Conservation (phyloP, 1,140 invertebrate genomes). For the Meloidogyne hapla region DNA sequence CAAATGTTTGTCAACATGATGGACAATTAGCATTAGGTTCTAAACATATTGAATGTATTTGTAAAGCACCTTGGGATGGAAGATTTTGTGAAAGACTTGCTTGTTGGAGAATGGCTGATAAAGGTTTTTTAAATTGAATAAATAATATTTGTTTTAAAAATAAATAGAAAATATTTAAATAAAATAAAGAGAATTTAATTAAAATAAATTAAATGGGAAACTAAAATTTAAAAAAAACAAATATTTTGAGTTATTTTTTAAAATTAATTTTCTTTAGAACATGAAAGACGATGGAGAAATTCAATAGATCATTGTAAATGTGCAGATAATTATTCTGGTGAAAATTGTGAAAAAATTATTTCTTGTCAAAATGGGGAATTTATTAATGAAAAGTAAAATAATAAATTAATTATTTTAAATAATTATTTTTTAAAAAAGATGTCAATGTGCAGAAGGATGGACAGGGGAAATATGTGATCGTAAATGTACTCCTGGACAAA, state of each 20-base stretch:
- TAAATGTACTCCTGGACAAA: conserved; percentile 51
- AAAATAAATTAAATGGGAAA: too few species aligned
- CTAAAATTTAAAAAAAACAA: too few species aligned
- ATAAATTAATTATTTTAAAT: neutral
- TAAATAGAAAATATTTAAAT: too few species aligned
- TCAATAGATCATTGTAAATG: conserved; percentile 42
- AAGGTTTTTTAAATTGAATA: too few species aligned
- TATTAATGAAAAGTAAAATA: conserved; percentile 27
- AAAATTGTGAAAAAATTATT: conserved; percentile 47
- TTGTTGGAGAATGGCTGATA: conserved; percentile 51
- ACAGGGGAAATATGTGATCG: conserved; percentile 52
- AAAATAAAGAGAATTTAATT: too few species aligned
- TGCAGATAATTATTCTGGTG: conserved; percentile 41
- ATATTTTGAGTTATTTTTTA: too few species aligned
- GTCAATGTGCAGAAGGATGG: conserved; percentile 48
- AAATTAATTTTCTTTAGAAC: conserved; percentile 28
- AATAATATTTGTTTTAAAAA: too few species aligned
- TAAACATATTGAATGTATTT: conserved; percentile 49
- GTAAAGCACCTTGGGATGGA: conserved; percentile 53
- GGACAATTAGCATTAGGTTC: conserved; percentile 41
- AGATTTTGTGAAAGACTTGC: conserved; percentile 47
- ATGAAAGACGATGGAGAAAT: conserved; percentile 47
- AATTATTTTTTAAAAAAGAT: conserved; percentile 19
- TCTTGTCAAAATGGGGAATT: conserved; percentile 48
- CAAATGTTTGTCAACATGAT: conserved; percentile 46